These are phyloP conservation scores for Ornithoptera alexandrae DNA, from an alignment of 2,888 invertebrate species.

Conservation along the genomic window DNA sequence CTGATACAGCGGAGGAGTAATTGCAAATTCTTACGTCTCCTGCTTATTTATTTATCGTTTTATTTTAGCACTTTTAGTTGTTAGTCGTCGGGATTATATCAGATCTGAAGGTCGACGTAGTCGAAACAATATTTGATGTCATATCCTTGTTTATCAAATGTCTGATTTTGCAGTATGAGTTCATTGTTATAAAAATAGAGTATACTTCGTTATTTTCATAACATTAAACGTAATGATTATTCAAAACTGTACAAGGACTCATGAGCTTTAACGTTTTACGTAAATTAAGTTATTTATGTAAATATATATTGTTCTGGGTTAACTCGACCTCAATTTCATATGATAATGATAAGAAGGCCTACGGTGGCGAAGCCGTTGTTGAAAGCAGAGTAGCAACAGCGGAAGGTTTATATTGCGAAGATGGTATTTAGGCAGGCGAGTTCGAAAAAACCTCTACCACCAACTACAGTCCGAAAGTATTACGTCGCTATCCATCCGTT, in stretches of 20 bases:
- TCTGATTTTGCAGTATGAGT: background rate
- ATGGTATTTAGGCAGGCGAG: too few species aligned
- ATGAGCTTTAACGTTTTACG: background rate
- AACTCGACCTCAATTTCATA: too few species aligned
- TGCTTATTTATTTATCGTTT: constrained; percentile 48
- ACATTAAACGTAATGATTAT: background rate
- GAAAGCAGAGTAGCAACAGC: too few species aligned
- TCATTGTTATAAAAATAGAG: constrained; percentile 8
- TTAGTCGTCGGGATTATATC: constrained; percentile 44
- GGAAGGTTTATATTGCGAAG: too few species aligned
- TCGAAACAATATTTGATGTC: constrained; percentile 46
- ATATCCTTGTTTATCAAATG: constrained; percentile 45
- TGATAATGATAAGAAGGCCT: too few species aligned
- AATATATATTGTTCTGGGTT: too few species aligned
- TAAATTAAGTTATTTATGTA: too few species aligned
- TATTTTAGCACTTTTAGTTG: constrained; percentile 31
- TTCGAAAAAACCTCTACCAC: too few species aligned
- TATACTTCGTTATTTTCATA: background rate
- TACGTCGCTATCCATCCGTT: too few species aligned
- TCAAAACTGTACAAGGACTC: background rate
- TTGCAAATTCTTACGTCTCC: constrained; percentile 53
- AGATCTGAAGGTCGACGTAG: constrained; percentile 42
- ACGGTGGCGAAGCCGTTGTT: too few species aligned
- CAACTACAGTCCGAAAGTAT: too few species aligned
- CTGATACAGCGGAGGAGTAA: constrained; percentile 60